phyloP scores from a whole-genome alignment of 2,797 vertebrate genomes.

The Falco rusticolus region DNA sequence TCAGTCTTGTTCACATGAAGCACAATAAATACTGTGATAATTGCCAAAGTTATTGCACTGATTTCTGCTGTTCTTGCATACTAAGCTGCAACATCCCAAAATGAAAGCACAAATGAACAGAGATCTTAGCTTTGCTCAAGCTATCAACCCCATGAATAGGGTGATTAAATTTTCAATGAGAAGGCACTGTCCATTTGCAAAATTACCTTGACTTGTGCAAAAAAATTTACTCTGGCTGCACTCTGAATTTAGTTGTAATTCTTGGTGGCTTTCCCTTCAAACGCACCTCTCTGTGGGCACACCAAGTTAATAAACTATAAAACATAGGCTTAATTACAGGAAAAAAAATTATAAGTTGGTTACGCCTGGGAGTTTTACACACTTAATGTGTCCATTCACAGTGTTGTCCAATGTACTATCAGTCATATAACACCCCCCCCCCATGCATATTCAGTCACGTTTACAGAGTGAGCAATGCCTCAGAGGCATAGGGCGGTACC shows the following conservation, averaged over 20 bases:
- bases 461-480: background rate
- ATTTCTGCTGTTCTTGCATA: background rate
- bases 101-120: background rate
- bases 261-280: background rate
- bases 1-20: background rate
- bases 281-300: background rate
- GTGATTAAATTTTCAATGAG: background rate
- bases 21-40: constrained; percentile 1
- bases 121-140: background rate
- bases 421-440: background rate
- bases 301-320: background rate
- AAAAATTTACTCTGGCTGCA: background rate
- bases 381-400: background rate
- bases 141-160: background rate
- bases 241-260: background rate
- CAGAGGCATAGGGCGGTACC: background rate
- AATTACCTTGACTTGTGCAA: background rate
- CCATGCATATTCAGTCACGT: background rate
- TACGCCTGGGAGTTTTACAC: background rate
- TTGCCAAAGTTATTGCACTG: background rate
- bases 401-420: background rate
- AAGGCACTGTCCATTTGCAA: background rate
- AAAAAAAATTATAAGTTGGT: background rate
- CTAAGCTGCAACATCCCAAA: background rate
- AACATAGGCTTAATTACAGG: background rate